Evolutionary conservation across 2,113 vertebrate genomes (phyloP), one percentile per base, ranked within the genome.

Genomic region (Perognathus longimembris): DNA sequence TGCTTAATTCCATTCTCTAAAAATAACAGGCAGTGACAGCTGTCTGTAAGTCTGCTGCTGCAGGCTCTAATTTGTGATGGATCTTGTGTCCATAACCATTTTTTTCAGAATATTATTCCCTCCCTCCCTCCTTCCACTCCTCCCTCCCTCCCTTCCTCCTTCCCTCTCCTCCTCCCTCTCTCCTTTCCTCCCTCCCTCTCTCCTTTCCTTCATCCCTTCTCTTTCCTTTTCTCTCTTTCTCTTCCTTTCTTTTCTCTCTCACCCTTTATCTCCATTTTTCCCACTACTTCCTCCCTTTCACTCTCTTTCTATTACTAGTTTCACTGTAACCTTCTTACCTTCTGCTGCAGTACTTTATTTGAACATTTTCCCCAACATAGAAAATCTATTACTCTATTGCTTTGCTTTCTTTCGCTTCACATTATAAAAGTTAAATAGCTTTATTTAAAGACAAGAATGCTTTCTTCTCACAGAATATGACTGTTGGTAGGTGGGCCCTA

Each of bases 1-100:
- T 84, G 78, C 90, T 96, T 88, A 82, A 85, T 73, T 96, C 89
- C 57, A 77, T 85, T 61, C 88, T 75, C 15, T 67, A 42, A 82
- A 88, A 90, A 69, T 74, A 88, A 78, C 17, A 50, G 74, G 86
- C 57, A 80, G 34, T 79, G 50, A 15, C 50, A 54, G 50, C 50
- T 10, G 50, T 10, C 50, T 54, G 4, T 0, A 15, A 18, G 17
- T 54, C 50, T 54, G 50, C 50, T 54, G 50, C 50, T 54, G 50
- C 50, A 54, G 50, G 50, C 10, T 92, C 36, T 90, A 34, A 85
- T 64, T 50, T 32, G 22, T 64, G 24, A 22, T 32, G 14, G 50
- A 66, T 54, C 9, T 38, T 32, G 26, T 7, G 26, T 64, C 64
- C 26, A 77, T 74, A 76, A 87, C n/a, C 81, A 50, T 86, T 77